These are phyloP conservation scores for Leptinotarsa undecemlineata DNA, from an alignment of 1,140 invertebrate genomes.

Conservation along the genomic window DNA sequence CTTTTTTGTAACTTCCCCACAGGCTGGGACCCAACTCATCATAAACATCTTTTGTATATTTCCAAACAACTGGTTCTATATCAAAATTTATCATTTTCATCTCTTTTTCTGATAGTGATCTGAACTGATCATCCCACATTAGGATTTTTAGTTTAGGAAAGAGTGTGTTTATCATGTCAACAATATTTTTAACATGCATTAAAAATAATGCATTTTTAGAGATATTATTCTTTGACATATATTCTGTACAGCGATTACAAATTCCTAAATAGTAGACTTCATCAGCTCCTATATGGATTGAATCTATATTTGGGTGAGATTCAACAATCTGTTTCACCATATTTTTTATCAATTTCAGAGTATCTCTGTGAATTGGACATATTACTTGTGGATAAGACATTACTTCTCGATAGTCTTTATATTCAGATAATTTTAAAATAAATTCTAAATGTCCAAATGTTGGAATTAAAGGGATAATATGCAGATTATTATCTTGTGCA, in stretches of 20 bases:
- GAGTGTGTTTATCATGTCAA: slow-evolving; percentile 64
- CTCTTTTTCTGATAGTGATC: slow-evolving; percentile 67
- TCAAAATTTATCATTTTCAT: slow-evolving; percentile 69
- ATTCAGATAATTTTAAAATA: slow-evolving; percentile 80
- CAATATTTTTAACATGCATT: slow-evolving; percentile 69
- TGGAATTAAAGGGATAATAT: slow-evolving; percentile 90
- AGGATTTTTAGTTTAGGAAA: slow-evolving; percentile 64
- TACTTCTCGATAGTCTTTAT: slow-evolving; percentile 77
- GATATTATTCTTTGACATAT: slow-evolving; percentile 37
- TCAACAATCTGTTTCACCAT: slow-evolving; percentile 43
- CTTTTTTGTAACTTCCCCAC: slow-evolving; percentile 78
- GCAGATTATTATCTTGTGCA: slow-evolving; percentile 69
- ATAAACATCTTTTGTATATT: slow-evolving; percentile 66
- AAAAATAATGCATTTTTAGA: slow-evolving; percentile 60
- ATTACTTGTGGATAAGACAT: slow-evolving; percentile 77
- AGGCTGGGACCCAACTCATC: slow-evolving; percentile 55
- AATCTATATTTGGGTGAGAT: slow-evolving; percentile 44
- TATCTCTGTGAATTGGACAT: slow-evolving; percentile 54
- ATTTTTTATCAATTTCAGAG: slow-evolving; percentile 33
- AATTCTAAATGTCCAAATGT: slow-evolving; percentile 96
- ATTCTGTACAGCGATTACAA: slow-evolving; percentile 67
- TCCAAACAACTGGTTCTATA: slow-evolving; percentile 86
- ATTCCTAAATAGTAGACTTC: slow-evolving; percentile 82
- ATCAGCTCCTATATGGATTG: slow-evolving; percentile 80
- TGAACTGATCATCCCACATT: slow-evolving; percentile 95